Conservation (phyloP, 2,113 vertebrate species). For the Callospermophilus lateralis region DNA sequence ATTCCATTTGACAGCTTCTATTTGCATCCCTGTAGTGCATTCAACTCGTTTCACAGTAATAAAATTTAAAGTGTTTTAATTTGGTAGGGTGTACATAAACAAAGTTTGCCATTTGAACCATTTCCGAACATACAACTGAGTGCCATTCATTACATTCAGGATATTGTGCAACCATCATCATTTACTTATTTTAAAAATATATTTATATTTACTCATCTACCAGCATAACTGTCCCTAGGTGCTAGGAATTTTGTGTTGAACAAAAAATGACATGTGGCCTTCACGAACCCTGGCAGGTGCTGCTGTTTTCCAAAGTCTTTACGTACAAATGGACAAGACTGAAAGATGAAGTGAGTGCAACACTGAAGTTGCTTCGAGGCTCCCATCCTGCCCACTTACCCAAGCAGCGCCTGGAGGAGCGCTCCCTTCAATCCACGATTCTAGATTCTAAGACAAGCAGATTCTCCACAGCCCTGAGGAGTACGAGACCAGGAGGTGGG, state of each 20-base stretch:
- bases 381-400: background rate
- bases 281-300: background rate
- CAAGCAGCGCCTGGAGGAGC: rapidly evolving
- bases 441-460: rapidly evolving
- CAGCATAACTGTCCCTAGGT: background rate
- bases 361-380: background rate
- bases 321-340: background rate
- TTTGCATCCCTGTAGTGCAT: background rate
- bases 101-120: background rate
- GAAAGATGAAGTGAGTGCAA: background rate
- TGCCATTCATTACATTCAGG: background rate
- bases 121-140: background rate
- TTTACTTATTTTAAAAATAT: background rate
- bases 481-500: background rate
- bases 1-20: background rate
- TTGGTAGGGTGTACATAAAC: background rate
- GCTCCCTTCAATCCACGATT: rapidly evolving
- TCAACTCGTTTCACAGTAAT: background rate
- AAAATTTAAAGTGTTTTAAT: background rate
- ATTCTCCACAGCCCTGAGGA: rapidly evolving
- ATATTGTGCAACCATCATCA: background rate
- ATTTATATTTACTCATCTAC: background rate
- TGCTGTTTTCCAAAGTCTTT: background rate
- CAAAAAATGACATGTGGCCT: background rate
- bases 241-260: background rate